Base-by-base conservation (phyloP, 1,140 invertebrate genomes). In the Drosophila bifasciata region DNA sequence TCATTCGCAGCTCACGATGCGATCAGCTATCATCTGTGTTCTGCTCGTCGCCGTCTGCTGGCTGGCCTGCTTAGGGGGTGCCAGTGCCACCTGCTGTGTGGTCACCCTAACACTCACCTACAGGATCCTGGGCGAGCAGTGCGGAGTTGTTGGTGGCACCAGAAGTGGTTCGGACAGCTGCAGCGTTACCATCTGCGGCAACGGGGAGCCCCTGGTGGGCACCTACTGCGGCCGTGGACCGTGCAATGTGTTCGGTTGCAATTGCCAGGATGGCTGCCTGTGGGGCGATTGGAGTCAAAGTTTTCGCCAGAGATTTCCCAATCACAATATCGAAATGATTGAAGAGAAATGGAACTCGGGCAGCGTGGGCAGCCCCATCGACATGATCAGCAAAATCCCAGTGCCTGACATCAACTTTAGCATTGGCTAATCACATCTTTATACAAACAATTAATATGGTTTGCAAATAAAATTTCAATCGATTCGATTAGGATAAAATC, bases 391-490 rank as follows among this genome's bases (percentile, higher is more conserved):
- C 3, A n/a, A n/a, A 8, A 3, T 52, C 59, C 5, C 25, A 3
- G 6, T 49, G 4, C 25, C 50, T n/a, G 28, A 28, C 28, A n/a
- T 52, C 3, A 52, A 52, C 1, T 19, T 52, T 39, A 39, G 17
- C 21, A 21, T 40, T 40, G 51, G 49, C 3, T 19, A 32, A 32
- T 32, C 1, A 4, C 13, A 43, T 11, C 23, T 40, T 53, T 11
- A 48, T 43, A 19, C 40, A 63, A 59, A 49, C 59, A 36, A 41
- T 17, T 48, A 64, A 75, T 59, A 40, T 15, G 41, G 52, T 59
- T 49, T 50, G 8, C n/a, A 16, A 49, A 60, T 28, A 36, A 21
- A 43, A 41, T 52, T 21, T n/a, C n/a, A 28, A 66, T 59, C 52
- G 2, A 21, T 21, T 21, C 19, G 19, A n/a, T n/a, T n/a, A n/a